phyloP scores from a whole-genome alignment of 2,797 vertebrate genomes.

The Brachyalestes nurse region DNA sequence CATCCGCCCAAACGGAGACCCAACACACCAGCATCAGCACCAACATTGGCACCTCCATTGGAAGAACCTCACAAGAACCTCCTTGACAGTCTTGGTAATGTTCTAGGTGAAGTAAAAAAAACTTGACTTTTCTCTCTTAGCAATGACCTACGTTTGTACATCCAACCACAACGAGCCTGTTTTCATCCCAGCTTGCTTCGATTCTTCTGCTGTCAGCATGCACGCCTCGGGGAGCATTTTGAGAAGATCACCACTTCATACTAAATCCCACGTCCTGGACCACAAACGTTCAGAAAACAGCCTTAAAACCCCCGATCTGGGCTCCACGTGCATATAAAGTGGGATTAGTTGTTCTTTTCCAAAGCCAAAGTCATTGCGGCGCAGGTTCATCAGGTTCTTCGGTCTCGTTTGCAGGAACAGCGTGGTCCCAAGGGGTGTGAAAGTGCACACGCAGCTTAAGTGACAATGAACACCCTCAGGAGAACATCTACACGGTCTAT shows the following conservation, averaged over 20 bases:
- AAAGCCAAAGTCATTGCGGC: too few species aligned
- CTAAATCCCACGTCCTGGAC: not conserved
- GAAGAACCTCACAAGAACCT: not conserved
- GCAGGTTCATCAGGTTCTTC: not conserved
- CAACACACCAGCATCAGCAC: conserved; percentile 83
- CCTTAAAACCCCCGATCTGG: not conserved
- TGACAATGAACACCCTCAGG: not conserved
- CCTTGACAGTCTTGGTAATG: conserved; percentile 16
- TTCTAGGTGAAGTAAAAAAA: too few species aligned
- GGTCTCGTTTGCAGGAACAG: not conserved
- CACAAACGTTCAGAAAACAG: not conserved
- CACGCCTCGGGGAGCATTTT: too few species aligned
- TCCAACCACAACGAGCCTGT: not conserved
- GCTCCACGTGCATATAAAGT: not conserved
- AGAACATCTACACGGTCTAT: not conserved
- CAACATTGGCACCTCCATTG: conserved; percentile 78
- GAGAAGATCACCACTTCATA: too few species aligned
- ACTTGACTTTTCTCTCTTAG: not conserved
- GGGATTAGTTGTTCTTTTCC: not conserved
- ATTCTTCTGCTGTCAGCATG: not conserved
- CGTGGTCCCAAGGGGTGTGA: not conserved
- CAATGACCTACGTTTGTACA: not conserved
- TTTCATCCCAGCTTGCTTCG: not conserved
- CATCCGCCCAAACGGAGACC: conserved; percentile 88
- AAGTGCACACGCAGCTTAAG: too few species aligned